Evolutionary conservation across 2,888 invertebrate species (phyloP).

Genomic region (Gortyna flavago): DNA sequence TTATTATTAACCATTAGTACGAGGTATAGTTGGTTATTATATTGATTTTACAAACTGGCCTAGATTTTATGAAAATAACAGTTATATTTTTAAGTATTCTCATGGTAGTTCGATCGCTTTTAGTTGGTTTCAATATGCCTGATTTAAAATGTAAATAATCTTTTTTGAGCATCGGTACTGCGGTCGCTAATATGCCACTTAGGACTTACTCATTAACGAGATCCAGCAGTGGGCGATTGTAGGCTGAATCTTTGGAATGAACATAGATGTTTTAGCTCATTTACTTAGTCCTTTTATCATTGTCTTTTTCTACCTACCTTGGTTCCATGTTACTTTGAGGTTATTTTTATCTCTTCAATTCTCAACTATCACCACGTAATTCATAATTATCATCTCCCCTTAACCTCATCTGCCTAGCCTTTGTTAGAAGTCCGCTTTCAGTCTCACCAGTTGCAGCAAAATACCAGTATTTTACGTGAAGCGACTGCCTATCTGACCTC

Average conservation of each 20-base stretch:
- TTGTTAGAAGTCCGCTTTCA: too few relatives aligned
- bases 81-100: constrained; percentile 47
- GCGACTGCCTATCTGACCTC: too few relatives aligned
- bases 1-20: constrained; percentile 23
- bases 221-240: neutral
- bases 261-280: neutral
- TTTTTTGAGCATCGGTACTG: neutral
- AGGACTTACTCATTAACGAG: neutral
- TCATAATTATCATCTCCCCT: neutral
- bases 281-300: neutral
- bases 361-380: neutral
- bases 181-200: neutral
- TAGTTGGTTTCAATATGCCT: neutral
- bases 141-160: constrained; percentile 6
- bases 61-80: constrained; percentile 36
- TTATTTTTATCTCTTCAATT: neutral
- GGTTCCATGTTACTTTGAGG: neutral
- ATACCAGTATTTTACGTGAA: too few relatives aligned
- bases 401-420: neutral
- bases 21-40: constrained; percentile 13
- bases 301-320: neutral
- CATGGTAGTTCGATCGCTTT: neutral
- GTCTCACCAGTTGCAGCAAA: too few relatives aligned
- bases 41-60: constrained; percentile 50
- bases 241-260: neutral